These are phyloP conservation scores for Brachionus rotundiformis DNA, from an alignment of 1,140 invertebrate genomes.

Conservation along the genomic window DNA sequence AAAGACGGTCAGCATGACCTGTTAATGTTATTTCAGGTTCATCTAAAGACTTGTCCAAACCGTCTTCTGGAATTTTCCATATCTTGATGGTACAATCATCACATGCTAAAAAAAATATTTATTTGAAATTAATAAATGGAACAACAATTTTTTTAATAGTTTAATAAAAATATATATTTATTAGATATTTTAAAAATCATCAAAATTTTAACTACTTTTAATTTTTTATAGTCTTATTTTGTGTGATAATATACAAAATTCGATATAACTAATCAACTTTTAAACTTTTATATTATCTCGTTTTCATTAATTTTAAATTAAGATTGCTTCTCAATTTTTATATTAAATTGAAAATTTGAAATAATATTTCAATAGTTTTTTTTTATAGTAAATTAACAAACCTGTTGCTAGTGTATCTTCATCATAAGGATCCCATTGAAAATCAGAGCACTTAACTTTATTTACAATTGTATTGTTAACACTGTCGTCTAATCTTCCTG, in stretches of 20 bases:
- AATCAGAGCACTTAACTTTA: conserved; percentile 83
- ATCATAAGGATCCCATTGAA: conserved; percentile 88
- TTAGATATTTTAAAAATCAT: too few relatives aligned
- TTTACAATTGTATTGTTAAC: conserved; percentile 83
- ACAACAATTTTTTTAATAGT: too few relatives aligned
- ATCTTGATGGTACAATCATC: conserved; percentile 84
- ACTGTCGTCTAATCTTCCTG: conserved; percentile 76
- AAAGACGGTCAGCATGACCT: conserved; percentile 85
- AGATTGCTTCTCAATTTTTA: too few relatives aligned
- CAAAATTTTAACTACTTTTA: too few relatives aligned
- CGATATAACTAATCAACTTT: too few relatives aligned
- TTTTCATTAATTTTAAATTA: too few relatives aligned
- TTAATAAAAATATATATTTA: too few relatives aligned
- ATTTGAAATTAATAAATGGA: too few relatives aligned
- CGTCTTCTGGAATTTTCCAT: conserved; percentile 75
- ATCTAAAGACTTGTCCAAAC: conserved; percentile 74
- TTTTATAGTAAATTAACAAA: neutral
- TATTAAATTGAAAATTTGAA: neutral
- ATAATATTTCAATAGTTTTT: neutral
- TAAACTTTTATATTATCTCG: too few relatives aligned
- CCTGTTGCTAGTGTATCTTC: conserved; percentile 74
- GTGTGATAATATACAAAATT: too few relatives aligned
- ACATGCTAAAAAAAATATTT: conserved; percentile 64
- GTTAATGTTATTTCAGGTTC: conserved; percentile 67
- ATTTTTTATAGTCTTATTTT: too few relatives aligned